Evolutionary conservation across 2,888 invertebrate genomes (phyloP), one percentile per base, ranked within the genome.

Genomic region (Dynastes maya): DNA sequence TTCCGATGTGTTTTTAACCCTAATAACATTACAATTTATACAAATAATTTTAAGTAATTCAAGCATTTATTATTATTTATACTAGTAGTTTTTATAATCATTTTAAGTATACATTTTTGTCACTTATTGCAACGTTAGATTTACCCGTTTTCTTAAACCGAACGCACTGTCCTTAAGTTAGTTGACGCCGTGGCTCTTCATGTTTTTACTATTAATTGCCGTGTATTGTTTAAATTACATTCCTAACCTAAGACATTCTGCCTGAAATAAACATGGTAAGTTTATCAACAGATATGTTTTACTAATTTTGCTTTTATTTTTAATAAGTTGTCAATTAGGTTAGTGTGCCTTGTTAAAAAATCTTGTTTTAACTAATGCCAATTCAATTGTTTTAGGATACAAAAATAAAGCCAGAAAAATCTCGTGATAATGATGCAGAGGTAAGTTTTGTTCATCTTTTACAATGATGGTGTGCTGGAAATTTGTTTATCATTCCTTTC

Each of bases 381-480:
- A 79, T 86, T 89, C 89, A 85, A 89, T 89, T 87, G 82, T 90
- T 90, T 89, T 89, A 91, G 90, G 91, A 89, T 86, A 90, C 91
- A 89, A 92, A 91, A 90, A 91, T 89, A 85, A 92, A 92, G 90
- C 88, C 89, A 83, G 91, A 91, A 84, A 91, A 91, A 80, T 84
- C 83, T 79, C 91, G 90, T 82, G 91, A 91, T 83, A 89, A 88
- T 85, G 91, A 91, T 85, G 85, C 89, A 61, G 92, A 92, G 90
- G 92, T 92, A 83, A 90, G 91, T 84, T 40, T 68, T 45, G 13
- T 76, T 51, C 8, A 13, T 40, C 22, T 51, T 51, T 61, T 58
- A 13, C 8, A 29, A 13, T 63, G 11, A 9, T 63, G 29, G 11
- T 29, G 11, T 29, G 61, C 22, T 63, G n/a, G 8, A 58, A 22